Conservation (phyloP, 2,797 vertebrate species). For the Hoplostethus atlanticus region DNA sequence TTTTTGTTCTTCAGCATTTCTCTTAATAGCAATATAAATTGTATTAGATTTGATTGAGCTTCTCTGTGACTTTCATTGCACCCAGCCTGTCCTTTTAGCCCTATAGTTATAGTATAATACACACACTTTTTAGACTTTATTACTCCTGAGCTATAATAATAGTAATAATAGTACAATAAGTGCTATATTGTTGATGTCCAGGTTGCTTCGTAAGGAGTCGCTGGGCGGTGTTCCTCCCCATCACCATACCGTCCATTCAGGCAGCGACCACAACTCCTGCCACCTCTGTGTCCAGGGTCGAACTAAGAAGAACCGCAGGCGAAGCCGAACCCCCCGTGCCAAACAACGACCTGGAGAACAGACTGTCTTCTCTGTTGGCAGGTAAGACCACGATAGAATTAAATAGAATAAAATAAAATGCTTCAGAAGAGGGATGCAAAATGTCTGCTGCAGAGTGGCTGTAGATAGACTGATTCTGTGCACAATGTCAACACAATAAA, state of each 20-base stretch:
- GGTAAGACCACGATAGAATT: slow-evolving; percentile 76
- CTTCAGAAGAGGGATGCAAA: too few species aligned
- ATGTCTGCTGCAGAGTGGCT: too few species aligned
- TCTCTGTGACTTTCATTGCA: too few species aligned
- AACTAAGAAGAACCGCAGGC: slow-evolving; percentile 87
- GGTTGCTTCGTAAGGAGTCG: slow-evolving; percentile 88
- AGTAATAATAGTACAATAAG: neutral
- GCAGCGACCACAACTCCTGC: slow-evolving; percentile 89
- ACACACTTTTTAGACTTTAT: too few species aligned
- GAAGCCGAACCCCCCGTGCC: slow-evolving; percentile 87
- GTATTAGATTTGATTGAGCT: too few species aligned
- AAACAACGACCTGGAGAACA: slow-evolving; percentile 89
- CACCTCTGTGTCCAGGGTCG: slow-evolving; percentile 90
- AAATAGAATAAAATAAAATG: neutral
- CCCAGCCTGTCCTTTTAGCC: too few species aligned
- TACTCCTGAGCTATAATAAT: neutral
- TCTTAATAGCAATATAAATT: too few species aligned
- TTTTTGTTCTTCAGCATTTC: too few species aligned
- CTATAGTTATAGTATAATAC: too few species aligned
- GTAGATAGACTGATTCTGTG: too few species aligned
- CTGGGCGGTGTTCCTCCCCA: slow-evolving; percentile 87
- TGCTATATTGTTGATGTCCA: slow-evolving; percentile 50
- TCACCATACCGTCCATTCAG: slow-evolving; percentile 94
- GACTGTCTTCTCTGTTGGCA: slow-evolving; percentile 96
- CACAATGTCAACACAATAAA: too few species aligned